These are phyloP conservation scores for Hydrotaea cyrtoneurina DNA, from an alignment of 2,888 invertebrate genomes.

Conservation along the genomic window DNA sequence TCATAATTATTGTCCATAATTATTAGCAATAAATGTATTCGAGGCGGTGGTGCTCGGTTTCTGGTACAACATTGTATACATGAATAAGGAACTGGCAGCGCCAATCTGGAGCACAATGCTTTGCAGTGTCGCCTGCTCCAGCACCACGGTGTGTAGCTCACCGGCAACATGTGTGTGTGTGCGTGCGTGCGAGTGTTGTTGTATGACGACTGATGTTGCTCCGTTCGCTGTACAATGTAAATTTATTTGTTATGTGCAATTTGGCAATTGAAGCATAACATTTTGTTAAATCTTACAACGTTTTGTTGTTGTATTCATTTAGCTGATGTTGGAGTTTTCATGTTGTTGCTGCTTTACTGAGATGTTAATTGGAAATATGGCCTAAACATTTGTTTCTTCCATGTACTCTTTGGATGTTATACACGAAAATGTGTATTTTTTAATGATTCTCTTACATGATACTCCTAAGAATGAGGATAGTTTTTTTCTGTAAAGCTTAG, in stretches of 20 bases:
- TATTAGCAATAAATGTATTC: slow-evolving; percentile 5
- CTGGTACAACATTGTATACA: slow-evolving; percentile 13
- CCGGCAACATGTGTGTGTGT: not conserved
- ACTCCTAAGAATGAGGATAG: slow-evolving; percentile 55
- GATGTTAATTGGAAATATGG: not conserved
- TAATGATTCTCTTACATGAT: slow-evolving; percentile 38
- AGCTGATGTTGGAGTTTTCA: not conserved
- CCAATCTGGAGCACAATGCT: not conserved
- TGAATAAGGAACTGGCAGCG: not conserved
- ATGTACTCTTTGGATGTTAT: not conserved
- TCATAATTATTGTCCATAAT: not conserved
- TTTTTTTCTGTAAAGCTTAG: too few relatives aligned
- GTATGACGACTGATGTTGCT: slow-evolving; percentile 8
- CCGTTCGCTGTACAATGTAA: slow-evolving; percentile 2
- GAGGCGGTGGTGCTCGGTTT: not conserved
- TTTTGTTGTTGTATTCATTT: slow-evolving; percentile 1
- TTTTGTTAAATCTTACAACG: slow-evolving; percentile 1
- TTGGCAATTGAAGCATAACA: slow-evolving; percentile 62
- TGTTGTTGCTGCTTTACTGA: not conserved
- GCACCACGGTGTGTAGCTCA: not conserved
- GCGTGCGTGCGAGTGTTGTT: slow-evolving; percentile 15
- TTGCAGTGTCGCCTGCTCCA: too few relatives aligned
- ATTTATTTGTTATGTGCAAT: slow-evolving; percentile 45
- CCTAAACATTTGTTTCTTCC: not conserved
- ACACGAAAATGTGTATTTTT: not conserved